phyloP scores from a whole-genome alignment of 2,888 invertebrate genomes.

The Dolomedes plantarius region DNA sequence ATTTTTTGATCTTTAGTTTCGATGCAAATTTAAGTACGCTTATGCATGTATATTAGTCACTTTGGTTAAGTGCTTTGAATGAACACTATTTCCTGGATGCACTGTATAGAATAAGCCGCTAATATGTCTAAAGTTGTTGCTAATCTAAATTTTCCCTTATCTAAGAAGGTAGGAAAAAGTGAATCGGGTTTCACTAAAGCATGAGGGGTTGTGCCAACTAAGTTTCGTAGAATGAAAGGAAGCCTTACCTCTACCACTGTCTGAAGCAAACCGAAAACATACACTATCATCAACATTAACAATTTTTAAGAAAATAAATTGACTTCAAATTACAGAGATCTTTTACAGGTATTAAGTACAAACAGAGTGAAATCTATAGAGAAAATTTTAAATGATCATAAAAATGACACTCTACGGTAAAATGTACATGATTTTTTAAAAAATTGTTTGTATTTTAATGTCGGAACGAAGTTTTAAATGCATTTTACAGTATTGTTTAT shows the following conservation, averaged over 20 bases:
- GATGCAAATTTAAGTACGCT: too few species aligned
- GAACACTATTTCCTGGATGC: not conserved
- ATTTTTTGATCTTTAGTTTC: too few species aligned
- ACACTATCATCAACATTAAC: slow-evolving; percentile 44
- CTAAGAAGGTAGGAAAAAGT: not conserved
- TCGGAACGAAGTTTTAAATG: too few species aligned
- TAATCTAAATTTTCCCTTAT: not conserved
- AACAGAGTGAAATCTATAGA: too few species aligned
- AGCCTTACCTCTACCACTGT: slow-evolving; percentile 60
- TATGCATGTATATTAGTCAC: too few species aligned
- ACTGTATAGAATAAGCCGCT: not conserved
- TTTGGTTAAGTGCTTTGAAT: too few species aligned
- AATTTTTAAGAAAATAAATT: not conserved
- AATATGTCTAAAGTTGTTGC: not conserved
- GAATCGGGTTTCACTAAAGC: slow-evolving; percentile 17
- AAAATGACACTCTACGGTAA: too few species aligned
- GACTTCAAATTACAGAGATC: not conserved
- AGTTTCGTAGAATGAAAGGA: slow-evolving; percentile 1
- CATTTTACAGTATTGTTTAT: too few species aligned
- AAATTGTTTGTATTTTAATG: too few species aligned
- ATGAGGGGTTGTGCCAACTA: slow-evolving; percentile 38
- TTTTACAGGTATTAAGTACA: not conserved
- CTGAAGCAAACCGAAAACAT: slow-evolving; percentile 52
- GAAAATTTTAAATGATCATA: too few species aligned
- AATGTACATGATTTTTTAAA: too few species aligned